A percentile compares a stretch with the other conserved stretches of the same genome.
These are phyloP conservation scores for Lasiommata megera DNA, from an alignment of 2,888 invertebrate genomes.

Conservation along the genomic window DNA sequence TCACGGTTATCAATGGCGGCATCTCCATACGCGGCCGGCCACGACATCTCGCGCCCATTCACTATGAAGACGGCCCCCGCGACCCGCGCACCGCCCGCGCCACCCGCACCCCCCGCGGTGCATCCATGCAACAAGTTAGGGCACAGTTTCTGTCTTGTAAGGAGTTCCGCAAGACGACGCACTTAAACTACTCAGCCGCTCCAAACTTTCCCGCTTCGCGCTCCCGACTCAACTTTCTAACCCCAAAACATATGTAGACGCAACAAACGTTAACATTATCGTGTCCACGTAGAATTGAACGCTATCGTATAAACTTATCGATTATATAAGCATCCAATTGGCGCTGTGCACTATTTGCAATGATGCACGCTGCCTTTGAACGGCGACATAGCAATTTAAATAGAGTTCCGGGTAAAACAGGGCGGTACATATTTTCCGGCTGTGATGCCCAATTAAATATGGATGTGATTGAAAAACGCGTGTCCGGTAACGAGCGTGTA, in stretches of 20 bases:
- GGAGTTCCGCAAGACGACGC: slow-evolving; percentile 57
- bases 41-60: slow-evolving; percentile 81
- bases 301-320: slow-evolving; percentile 13
- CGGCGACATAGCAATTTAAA: slow-evolving; percentile 35
- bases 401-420: slow-evolving; percentile 64
- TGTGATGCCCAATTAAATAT: slow-evolving; percentile 81
- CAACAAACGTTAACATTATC: not conserved
- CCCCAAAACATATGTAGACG: not conserved
- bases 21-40: slow-evolving; percentile 79
- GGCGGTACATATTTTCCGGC: slow-evolving; percentile 75
- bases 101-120: slow-evolving; percentile 62
- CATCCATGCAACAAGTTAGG: slow-evolving; percentile 81
- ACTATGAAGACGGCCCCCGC: slow-evolving; percentile 67
- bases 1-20: slow-evolving; percentile 77
- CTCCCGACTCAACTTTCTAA: not conserved
- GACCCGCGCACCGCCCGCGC: slow-evolving; percentile 36
- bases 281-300: not conserved
- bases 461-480: slow-evolving; percentile 82
- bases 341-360: slow-evolving; percentile 20
- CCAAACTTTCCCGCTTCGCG: slow-evolving; percentile 6
- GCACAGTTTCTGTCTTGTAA: slow-evolving; percentile 67
- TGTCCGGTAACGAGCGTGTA: slow-evolving; percentile 82
- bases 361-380: slow-evolving; percentile 27
- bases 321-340: slow-evolving; percentile 14
- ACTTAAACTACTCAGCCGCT: slow-evolving; percentile 35